Evolutionary conservation across 2,113 vertebrate genomes (phyloP), one percentile per base, ranked within the genome.

Genomic region (Uropsilus gracilis): DNA sequence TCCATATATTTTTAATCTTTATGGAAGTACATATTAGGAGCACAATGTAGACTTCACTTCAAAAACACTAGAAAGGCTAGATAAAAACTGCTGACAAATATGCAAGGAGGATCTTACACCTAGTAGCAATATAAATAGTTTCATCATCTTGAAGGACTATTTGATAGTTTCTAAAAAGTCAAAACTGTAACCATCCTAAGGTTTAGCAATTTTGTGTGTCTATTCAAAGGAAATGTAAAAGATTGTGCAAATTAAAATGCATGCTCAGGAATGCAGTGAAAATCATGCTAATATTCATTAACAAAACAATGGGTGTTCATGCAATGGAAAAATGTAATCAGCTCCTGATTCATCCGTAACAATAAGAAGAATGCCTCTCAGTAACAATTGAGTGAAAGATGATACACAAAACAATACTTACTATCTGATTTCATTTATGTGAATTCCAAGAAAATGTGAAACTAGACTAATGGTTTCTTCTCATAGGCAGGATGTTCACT

Each of bases 41-140:
- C 37, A 30, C 11, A 85, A 50, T 55, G 20, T 86, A 89, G 78
- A 73, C 39, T 55, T 22, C 12, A 64, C 42, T 86, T 86, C 20
- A 69, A 3, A 71, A 4, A 73, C 7, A 69, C 6, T 34, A 39
- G 16, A 42, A 84, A 68, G 16, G n/a, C 12, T 87, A 37, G 85
- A 81, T 50, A 46, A 48, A 77, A 89, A 50, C 22, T 78, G 44
- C 14, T 72, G 18, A 89, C 26, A 78, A 94, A 84, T 92, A 69
- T 12, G 71, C 32, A 39, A 39, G 22, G 39, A 88, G 20, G 1
- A 50, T 64, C 28, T 78, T 13, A 57, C 12, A 82, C 11, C 12
- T 76, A 6, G 10, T 32, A 69, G 4, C 20, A 61, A 5, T 34
- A 16, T 13, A 69, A 81, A 39, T 32, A 22, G 1, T 76, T n/a